Base-by-base conservation (phyloP, 2,113 vertebrate genomes). In the Mohoua ochrocephala region DNA sequence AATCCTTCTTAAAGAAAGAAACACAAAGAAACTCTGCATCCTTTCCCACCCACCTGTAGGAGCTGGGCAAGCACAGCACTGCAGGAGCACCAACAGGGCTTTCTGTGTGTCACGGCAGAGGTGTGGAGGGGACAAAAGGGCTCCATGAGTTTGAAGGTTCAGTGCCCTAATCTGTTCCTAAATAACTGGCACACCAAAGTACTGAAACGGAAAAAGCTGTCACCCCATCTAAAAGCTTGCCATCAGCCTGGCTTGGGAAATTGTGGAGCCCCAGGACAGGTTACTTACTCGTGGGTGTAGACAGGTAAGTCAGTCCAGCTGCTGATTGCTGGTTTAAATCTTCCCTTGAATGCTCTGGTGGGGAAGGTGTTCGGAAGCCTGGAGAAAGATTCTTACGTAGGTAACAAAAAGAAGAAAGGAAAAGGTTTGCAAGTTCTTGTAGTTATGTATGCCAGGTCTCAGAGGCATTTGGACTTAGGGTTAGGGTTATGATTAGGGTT, bases 101-200 rank as follows among this genome's bases (percentile, higher is more conserved):
- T 44, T 20, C 20, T 10, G 13, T 35, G 30, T 1, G 6, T 22
- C 59, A 11, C 1, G 0, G 27, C 28, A 79, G 52, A 37, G 31
- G 16, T 1, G 3, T 6, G 39, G 17, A 53, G n/a, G 26, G 20
- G 19, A 44, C n/a, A 49, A 53, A 24, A 0, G 2, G 15, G 15
- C 5, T 50, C 21, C 10, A 15, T 35, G 21, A 30, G 10, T 60
- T 39, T 12, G 11, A 3, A 56, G 28, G 10, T 47, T 85, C 27
- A 15, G 6, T 17, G 49, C 4, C 3, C 39, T 24, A 20, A 50
- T 24, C 39, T 45, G 11, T 33, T 35, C 13, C 49, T 22, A 84
- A 84, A 35, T 20, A 68, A 59, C 14, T 33, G 24, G 21, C 21
- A 15, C 24, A 15, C 22, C 15, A 11, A 61, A 37, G 28, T 7